Percentiles rank a stretch among this genome's conserved stretches.
phyloP scores from a whole-genome alignment of 2,113 vertebrate genomes.

The Lophochroa leadbeateri region DNA sequence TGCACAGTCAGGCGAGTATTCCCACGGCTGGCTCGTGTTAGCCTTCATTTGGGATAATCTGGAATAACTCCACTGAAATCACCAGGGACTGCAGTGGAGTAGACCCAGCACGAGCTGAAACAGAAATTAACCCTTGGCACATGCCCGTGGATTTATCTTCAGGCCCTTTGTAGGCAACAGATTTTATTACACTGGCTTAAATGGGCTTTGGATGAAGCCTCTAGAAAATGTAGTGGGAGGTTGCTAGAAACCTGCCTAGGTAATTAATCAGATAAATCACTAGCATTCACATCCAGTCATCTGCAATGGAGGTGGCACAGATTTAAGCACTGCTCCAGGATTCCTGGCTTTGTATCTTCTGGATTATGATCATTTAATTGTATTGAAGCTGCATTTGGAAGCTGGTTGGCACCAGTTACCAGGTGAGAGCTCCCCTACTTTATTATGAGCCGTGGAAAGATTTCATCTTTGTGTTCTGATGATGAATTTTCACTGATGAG shows the following conservation, averaged over 20 bases:
- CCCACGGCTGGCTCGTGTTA: fast-evolving
- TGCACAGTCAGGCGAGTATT: background rate
- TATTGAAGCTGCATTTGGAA: constrained; percentile 10
- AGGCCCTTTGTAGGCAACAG: constrained; percentile 24
- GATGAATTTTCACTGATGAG: constrained; percentile 35
- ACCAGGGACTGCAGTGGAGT: background rate
- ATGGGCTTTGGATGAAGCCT: constrained; percentile 17
- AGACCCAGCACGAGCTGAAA: background rate
- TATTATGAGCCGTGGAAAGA: background rate
- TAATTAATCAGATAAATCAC: constrained; percentile 57
- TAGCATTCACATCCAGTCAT: background rate
- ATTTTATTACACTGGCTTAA: constrained; percentile 48
- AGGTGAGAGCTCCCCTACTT: constrained; percentile 23
- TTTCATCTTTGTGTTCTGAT: constrained; percentile 6
- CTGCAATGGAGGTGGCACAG: background rate
- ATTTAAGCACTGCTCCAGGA: background rate
- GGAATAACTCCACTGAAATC: background rate
- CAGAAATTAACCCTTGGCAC: constrained; percentile 48
- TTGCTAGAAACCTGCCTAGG: background rate
- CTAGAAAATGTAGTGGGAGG: background rate
- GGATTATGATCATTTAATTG: constrained; percentile 34
- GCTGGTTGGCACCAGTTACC: background rate
- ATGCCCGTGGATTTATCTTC: constrained; percentile 17
- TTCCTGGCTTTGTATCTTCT: background rate
- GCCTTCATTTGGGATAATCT: constrained; percentile 2